Evolutionary conservation across 2,113 vertebrate species (phyloP).

Genomic region (Nyctibius bracteatus): DNA sequence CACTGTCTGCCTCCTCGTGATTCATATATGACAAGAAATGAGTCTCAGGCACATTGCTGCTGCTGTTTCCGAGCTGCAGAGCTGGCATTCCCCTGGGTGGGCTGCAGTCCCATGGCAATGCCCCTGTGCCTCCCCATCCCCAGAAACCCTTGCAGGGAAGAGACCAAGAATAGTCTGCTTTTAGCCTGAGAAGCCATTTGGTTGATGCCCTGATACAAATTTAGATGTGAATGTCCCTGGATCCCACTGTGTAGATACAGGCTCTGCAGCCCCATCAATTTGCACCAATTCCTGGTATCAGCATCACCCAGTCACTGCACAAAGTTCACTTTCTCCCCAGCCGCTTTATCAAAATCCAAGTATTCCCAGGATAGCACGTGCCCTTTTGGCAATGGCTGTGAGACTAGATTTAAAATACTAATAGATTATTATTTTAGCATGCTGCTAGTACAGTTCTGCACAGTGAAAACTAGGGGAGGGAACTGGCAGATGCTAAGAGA

Average conservation of each 20-base stretch:
- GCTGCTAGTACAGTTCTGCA: neutral
- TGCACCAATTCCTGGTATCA: neutral
- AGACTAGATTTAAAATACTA: neutral
- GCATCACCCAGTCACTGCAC: neutral
- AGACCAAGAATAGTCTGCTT: neutral
- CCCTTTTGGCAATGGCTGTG: neutral
- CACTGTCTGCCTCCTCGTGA: neutral
- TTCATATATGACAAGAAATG: neutral
- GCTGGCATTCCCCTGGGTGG: neutral
- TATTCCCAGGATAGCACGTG: neutral
- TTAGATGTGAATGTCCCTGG: neutral
- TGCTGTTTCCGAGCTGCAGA: fast-evolving
- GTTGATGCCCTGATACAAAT: neutral
- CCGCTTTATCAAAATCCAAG: neutral
- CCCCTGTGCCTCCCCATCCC: fast-evolving
- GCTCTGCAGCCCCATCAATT: neutral
- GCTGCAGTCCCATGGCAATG: neutral
- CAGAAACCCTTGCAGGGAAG: neutral
- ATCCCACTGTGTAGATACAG: neutral
- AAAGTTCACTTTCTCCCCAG: neutral
- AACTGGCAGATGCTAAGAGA: neutral
- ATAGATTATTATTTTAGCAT: neutral
- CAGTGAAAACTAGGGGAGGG: neutral
- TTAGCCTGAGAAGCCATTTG: neutral
- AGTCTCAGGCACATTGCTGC: neutral